Evolutionary conservation across 2,797 vertebrate genomes (phyloP).

Genomic region (Dryobates pubescens): DNA sequence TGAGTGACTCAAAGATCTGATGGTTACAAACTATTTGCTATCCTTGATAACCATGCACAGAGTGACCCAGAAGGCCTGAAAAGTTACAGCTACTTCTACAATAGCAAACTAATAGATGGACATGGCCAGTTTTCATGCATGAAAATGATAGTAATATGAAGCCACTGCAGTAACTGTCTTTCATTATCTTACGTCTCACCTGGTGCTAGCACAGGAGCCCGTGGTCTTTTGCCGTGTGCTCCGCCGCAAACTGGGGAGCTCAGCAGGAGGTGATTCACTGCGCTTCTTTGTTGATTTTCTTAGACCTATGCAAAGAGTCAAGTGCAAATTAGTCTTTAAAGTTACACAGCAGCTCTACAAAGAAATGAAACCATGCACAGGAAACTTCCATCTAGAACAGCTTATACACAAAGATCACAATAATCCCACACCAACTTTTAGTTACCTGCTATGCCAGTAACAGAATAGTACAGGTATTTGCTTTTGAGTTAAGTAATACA

Average conservation of each 20-base stretch:
- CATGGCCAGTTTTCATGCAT: not conserved
- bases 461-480: not conserved
- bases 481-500: not conserved
- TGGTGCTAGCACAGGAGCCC: conserved; percentile 99
- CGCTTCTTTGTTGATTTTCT: conserved; percentile 99
- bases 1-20: not conserved
- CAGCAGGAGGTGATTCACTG: conserved; percentile 99
- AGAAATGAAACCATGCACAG: not conserved
- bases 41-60: rapidly evolving
- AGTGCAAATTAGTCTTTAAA: not conserved
- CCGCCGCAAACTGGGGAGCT: conserved; percentile 99
- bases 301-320: conserved; percentile 82
- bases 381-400: not conserved
- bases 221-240: conserved; percentile 99
- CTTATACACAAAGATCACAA: not conserved
- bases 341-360: not conserved
- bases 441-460: not conserved
- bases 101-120: not conserved
- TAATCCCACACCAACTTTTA: not conserved
- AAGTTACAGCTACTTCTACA: not conserved
- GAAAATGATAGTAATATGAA: not conserved
- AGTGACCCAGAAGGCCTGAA: not conserved
- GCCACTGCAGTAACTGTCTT: rapidly evolving
- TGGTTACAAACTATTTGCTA: not conserved
- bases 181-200: conserved; percentile 71